Base-by-base conservation (phyloP, 2,888 invertebrate genomes). In the Trichogramma evanescens region DNA sequence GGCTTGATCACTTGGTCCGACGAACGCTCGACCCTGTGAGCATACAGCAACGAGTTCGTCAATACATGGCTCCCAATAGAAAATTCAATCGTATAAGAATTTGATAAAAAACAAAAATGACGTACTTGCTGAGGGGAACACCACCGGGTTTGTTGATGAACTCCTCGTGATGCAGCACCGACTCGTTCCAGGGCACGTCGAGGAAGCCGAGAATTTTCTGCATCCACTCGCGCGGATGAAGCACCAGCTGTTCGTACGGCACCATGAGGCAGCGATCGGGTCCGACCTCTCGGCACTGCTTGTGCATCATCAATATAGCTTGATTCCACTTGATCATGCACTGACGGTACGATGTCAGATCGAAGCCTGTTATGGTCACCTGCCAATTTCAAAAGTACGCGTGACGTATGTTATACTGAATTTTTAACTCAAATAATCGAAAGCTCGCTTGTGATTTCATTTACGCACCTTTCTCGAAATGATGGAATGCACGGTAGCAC, bases 1-100 rank as follows among this genome's bases (percentile, higher is more conserved):
- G 98, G 95, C 74, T 97, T 96, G 78, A 98, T 94, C 71, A 99
- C 96, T 84, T 98, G 98, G 83, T 98, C 97, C 65, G 95, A 95
- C 53, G 96, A 96, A 64, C 96, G 86, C 81, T 98, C 97, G 77
- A 95, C 93, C 80, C 95, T 96, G 82, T 50, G 26, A 26, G 26
- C 26, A 26, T 26, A 26, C 26, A 26, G 26, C 26, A 26, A 26
- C 26, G 26, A 26, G 26, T 26, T 26, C 26, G 9, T 54, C 43
- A 53, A 10, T 9, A 53, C 10, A n/a, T 3, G 3, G n/a, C 10
- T 43, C 10, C n/a, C 38, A 10, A n/a, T 55, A n/a, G n/a, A 50
- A 9, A 50, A 45, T 45, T 45, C 9, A 45, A n/a, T 45, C 8
- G n/a, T 26, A 26, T 26, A 1, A 26, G 48, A n/a, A 48, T 9